Evolutionary conservation across 2,113 vertebrate genomes (phyloP).

Genomic region (Amia ocellicauda): DNA sequence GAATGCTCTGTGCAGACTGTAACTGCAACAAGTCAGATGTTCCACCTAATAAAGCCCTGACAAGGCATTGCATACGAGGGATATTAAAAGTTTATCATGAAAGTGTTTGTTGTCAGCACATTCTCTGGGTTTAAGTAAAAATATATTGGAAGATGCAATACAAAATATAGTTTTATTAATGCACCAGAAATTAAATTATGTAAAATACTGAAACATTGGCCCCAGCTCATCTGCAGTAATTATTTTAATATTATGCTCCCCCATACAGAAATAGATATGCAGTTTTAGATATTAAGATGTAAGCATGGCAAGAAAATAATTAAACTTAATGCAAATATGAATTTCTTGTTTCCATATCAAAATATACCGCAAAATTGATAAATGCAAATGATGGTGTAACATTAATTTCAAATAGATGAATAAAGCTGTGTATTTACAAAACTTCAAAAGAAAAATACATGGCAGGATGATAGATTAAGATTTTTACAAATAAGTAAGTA

Average conservation of each 20-base stretch:
- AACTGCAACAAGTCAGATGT: too few relatives aligned
- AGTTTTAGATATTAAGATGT: conserved; percentile 34
- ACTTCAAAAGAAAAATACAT: conserved; percentile 42
- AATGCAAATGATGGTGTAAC: conserved; percentile 43
- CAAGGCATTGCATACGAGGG: not conserved
- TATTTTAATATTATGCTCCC: conserved; percentile 45
- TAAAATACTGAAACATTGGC: conserved; percentile 41
- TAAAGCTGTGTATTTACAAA: conserved; percentile 44
- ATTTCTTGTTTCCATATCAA: conserved; percentile 52
- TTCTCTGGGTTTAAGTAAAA: conserved; percentile 11
- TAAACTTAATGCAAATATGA: conserved; percentile 49
- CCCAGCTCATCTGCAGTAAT: conserved; percentile 37
- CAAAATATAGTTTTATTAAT: conserved; percentile 40
- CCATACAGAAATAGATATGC: conserved; percentile 23
- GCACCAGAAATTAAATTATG: conserved; percentile 48
- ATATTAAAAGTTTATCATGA: not conserved
- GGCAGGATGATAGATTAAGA: conserved; percentile 28
- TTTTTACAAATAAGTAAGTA: too few relatives aligned
- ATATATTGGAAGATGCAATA: conserved; percentile 29
- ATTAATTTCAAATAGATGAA: conserved; percentile 45
- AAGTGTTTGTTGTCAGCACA: not conserved
- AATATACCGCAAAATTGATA: conserved; percentile 44
- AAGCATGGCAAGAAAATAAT: conserved; percentile 33
- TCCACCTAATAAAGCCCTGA: too few relatives aligned
- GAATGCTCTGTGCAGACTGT: too few relatives aligned